These are phyloP conservation scores for Oceanites oceanicus DNA, from an alignment of 2,113 vertebrate genomes.

Conservation along the genomic window DNA sequence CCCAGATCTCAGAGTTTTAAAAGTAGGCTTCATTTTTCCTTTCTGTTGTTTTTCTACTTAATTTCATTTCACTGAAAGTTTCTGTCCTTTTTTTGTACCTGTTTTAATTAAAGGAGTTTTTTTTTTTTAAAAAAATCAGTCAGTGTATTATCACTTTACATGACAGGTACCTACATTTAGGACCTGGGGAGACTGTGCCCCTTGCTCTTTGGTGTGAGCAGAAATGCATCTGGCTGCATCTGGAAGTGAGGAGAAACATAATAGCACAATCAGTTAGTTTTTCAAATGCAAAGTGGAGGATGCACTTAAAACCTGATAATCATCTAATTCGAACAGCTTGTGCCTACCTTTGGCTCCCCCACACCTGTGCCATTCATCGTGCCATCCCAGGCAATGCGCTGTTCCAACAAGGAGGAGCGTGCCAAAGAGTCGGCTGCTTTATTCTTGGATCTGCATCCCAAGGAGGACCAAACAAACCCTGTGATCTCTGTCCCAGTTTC, in stretches of 20 bases:
- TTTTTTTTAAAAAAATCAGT: neutral
- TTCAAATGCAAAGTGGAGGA: constrained; percentile 18
- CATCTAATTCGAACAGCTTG: neutral
- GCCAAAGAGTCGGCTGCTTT: neutral
- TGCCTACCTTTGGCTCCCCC: neutral
- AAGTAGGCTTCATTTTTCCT: neutral
- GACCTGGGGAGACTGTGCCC: neutral
- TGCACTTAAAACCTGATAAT: neutral
- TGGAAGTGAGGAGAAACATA: neutral
- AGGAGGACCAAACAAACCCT: neutral
- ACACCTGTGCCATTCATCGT: neutral
- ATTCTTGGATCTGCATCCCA: neutral
- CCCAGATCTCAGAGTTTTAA: neutral
- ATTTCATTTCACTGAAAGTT: neutral
- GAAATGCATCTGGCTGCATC: neutral
- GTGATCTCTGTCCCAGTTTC: neutral
- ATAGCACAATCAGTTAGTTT: neutral
- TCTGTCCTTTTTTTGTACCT: neutral
- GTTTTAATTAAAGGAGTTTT: neutral
- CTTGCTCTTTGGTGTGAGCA: neutral
- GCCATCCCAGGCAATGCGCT: neutral
- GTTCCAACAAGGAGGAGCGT: fast-evolving
- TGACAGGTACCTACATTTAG: neutral
- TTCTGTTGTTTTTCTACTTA: neutral
- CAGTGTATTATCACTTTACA: neutral